Evolutionary conservation across 2,113 vertebrate genomes (phyloP).

Genomic region (Amblyornis subalaris): DNA sequence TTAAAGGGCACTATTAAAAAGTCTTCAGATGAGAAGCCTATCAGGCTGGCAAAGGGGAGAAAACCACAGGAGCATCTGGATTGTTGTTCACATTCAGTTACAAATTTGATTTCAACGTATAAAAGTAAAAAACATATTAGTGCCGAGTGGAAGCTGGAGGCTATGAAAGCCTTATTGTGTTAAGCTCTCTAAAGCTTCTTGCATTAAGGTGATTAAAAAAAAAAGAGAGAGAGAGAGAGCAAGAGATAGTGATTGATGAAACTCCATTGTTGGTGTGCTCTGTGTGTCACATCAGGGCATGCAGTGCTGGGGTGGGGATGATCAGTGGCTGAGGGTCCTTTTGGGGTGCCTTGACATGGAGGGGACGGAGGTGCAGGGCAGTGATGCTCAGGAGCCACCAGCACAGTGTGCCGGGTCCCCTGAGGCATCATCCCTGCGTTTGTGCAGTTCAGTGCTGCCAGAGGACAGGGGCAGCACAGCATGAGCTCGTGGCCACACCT

Average conservation of each 20-base stretch:
- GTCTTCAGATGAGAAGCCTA: constrained; percentile 19
- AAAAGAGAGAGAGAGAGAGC: not conserved
- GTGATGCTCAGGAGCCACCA: fast-evolving
- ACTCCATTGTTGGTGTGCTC: not conserved
- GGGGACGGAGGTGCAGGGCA: not conserved
- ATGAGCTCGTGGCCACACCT: not conserved
- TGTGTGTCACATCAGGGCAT: fast-evolving
- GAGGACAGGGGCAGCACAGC: not conserved
- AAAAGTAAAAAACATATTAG: not conserved
- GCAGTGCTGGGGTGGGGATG: not conserved
- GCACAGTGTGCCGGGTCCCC: fast-evolving
- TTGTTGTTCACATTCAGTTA: not conserved
- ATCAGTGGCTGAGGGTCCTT: not conserved
- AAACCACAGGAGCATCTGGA: not conserved
- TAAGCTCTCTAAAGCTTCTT: constrained; percentile 39
- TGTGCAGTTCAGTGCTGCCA: not conserved
- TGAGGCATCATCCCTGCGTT: fast-evolving
- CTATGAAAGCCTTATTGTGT: constrained; percentile 17
- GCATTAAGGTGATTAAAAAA: constrained; percentile 24
- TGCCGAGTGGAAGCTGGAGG: not conserved
- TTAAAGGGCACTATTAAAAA: constrained; percentile 43
- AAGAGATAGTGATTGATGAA: not conserved
- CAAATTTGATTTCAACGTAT: constrained; percentile 1
- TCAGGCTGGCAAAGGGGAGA: not conserved
- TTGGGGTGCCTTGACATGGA: not conserved